Evolutionary conservation across 2,113 vertebrate genomes (phyloP).

Genomic region (Tupaia tana): DNA sequence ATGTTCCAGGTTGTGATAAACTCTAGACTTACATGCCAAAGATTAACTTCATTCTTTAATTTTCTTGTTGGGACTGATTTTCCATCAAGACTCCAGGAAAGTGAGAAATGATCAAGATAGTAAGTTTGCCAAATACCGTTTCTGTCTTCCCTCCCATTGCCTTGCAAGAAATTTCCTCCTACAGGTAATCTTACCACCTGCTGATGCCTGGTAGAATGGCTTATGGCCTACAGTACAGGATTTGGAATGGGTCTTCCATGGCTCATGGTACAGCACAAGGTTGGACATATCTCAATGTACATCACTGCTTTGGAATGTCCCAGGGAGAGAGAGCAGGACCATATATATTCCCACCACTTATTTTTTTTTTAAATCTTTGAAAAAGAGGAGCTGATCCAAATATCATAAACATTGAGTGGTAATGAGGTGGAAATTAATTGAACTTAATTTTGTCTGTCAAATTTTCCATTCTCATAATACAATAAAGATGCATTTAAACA

Average conservation of each 20-base stretch:
- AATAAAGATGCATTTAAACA: neutral
- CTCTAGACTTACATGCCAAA: neutral
- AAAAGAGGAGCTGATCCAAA: neutral
- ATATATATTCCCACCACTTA: neutral
- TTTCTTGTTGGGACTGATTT: constrained; percentile 4
- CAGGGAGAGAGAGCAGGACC: neutral
- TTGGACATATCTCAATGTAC: neutral
- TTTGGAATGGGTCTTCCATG: neutral
- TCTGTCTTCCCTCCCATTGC: neutral
- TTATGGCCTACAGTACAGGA: neutral
- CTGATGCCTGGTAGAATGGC: neutral
- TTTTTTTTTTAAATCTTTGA: neutral
- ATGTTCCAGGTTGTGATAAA: neutral
- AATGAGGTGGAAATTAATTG: neutral
- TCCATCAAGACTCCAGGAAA: neutral
- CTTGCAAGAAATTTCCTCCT: neutral
- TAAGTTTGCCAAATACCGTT: neutral
- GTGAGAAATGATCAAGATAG: neutral
- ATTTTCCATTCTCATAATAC: neutral
- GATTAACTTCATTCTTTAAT: neutral
- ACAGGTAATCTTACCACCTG: neutral
- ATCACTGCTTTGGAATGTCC: neutral
- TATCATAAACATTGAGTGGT: neutral
- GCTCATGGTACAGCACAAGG: neutral
- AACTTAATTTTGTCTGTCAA: neutral